A percentile compares a stretch with the other conserved stretches of the same genome.
These are phyloP conservation scores for Campylomormyrus numenius DNA, from an alignment of 2,113 vertebrate genomes.

Conservation along the genomic window DNA sequence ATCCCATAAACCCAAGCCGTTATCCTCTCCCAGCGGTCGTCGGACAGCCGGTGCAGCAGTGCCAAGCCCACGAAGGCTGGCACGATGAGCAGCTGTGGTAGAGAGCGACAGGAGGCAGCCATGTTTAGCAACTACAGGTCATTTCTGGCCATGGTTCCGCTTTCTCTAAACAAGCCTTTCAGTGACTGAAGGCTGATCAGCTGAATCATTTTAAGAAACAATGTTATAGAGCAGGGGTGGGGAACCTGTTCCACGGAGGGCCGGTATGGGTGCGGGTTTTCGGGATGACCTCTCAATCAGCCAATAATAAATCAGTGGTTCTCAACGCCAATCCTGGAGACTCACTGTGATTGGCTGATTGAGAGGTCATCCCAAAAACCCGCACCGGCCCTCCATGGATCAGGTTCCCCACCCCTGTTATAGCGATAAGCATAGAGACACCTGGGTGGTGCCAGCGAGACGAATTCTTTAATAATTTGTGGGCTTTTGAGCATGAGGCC, in stretches of 20 bases:
- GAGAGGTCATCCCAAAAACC: too few species aligned
- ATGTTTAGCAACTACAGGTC: not conserved
- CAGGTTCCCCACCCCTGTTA: too few species aligned
- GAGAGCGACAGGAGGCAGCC: not conserved
- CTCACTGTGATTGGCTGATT: too few species aligned
- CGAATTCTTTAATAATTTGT: not conserved
- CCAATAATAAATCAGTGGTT: too few species aligned
- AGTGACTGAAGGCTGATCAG: not conserved
- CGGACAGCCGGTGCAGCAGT: conserved; percentile 79
- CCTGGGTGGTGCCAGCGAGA: not conserved
- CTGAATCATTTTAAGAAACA: not conserved
- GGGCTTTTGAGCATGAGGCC: not conserved
- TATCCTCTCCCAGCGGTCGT: conserved; percentile 83
- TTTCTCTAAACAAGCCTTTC: not conserved
- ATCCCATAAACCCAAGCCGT: conserved; percentile 92
- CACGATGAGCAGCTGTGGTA: conserved; percentile 72
- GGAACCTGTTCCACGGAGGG: too few species aligned
- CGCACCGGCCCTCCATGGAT: too few species aligned
- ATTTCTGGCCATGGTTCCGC: not conserved
- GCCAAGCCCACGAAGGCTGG: conserved; percentile 86
- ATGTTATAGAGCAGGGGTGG: not conserved
- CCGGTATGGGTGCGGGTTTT: too few species aligned
- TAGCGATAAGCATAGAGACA: not conserved
- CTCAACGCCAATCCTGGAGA: too few species aligned
- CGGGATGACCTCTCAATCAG: too few species aligned